Evolutionary conservation across 2,797 vertebrate genomes (phyloP).

Genomic region (Caiman crocodilus): DNA sequence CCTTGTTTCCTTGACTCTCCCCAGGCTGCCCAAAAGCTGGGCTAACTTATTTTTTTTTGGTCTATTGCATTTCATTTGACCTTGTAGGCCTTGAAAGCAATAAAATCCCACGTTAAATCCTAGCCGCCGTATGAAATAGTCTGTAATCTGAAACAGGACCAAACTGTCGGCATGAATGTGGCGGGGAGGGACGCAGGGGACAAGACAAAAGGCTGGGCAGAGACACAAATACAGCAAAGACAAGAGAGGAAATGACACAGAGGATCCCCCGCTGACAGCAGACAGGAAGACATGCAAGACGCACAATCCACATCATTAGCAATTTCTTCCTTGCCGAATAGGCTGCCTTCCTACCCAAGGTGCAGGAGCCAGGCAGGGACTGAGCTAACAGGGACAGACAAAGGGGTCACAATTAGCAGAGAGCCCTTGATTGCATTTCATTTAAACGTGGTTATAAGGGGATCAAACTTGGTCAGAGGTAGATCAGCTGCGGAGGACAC

Average conservation of each 20-base stretch:
- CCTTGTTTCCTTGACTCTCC: background rate
- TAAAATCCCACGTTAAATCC: fast-evolving
- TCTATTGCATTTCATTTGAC: background rate
- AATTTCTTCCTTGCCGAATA: background rate
- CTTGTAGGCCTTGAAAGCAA: background rate
- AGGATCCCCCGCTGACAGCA: background rate
- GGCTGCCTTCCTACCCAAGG: background rate
- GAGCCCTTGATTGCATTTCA: background rate
- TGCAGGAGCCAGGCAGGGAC: background rate
- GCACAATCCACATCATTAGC: background rate
- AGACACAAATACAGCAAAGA: background rate
- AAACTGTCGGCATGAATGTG: background rate
- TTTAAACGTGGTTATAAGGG: background rate
- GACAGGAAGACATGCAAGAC: background rate
- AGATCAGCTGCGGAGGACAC: conserved; percentile 39
- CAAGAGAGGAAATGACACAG: background rate
- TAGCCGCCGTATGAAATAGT: fast-evolving
- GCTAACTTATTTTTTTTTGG: background rate
- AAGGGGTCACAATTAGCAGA: background rate
- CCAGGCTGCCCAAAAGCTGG: background rate
- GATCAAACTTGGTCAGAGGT: conserved; percentile 9
- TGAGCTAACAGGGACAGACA: background rate
- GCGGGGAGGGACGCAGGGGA: background rate
- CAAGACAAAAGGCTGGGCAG: background rate
- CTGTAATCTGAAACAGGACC: fast-evolving